Base-by-base conservation (phyloP, 2,888 invertebrate species). In the Orthosia gothica region DNA sequence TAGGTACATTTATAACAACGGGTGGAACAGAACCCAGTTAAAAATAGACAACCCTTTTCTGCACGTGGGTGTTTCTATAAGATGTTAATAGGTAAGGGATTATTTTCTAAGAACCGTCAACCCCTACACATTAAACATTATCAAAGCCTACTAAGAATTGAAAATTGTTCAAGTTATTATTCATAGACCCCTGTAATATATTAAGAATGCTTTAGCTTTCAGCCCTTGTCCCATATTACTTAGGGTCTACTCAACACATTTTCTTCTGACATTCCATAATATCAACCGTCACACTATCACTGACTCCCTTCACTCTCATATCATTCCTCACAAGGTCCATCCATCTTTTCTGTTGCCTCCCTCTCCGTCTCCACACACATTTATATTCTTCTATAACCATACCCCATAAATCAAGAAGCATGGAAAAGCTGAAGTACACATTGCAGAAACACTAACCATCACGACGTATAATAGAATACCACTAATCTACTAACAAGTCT, bases 401-500 rank as follows among this genome's bases (percentile, higher is more conserved):
- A 18, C 12, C 32, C 5, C 11, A 40, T 20, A 55, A 55, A 66
- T 40, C 16, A 55, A 45, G 18, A 45, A 55, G 52, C 3, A 66
- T 20, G 13, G 23, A 62, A 18, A 26, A 52, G 15, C 50, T 49
- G 18, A 58, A 62, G 73, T 79, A 64, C 32, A 76, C 49, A 71
- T 57, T 80, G 63, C 63, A 71, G 59, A 63, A 62, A 71, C 61
- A 67, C 18, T 23, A 70, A 12, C 32, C n/a, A 32, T 55, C 20
- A 52, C 50, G 54, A 13, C 26, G 32, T 83, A 67, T n/a, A n/a
- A 85, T 80, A 70, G 45, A 83, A 78, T 50, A 63, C 65, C 63
- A 73, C 76, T 81, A 79, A 86, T 86, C 76, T 79, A 75, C 73
- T 71, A 79, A 80, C 74, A 80, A 82, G 70, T 58, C 67, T 73